These are phyloP conservation scores for Haliclona indistincta DNA, from an alignment of 37 sponge, comb jelly and placozoan genomes.

Conservation along the genomic window DNA sequence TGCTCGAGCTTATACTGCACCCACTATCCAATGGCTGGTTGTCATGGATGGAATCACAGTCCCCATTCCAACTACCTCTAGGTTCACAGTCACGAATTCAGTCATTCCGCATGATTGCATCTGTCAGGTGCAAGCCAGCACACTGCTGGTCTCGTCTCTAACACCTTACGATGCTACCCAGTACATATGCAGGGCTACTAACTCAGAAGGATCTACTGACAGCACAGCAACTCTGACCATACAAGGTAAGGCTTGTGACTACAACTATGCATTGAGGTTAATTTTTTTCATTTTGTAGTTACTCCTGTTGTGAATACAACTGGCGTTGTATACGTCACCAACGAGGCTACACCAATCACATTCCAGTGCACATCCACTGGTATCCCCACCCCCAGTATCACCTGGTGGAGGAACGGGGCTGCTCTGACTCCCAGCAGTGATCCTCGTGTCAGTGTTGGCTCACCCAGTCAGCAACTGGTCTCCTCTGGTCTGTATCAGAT, in stretches of 20 bases:
- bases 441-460: neutral
- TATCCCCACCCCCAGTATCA: constrained; percentile 35
- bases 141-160: constrained; percentile 13
- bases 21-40: constrained; percentile 40
- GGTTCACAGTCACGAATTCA: neutral
- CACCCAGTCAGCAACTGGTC: neutral
- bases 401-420: constrained; percentile 20
- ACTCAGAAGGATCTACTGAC: constrained; percentile 6
- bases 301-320: neutral
- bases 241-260: constrained; percentile 25
- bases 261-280: neutral
- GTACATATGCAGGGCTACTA: constrained; percentile 57
- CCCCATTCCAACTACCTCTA: neutral
- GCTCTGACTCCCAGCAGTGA: neutral
- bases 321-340: neutral
- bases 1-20: constrained; percentile 32
- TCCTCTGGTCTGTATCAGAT: neutral
- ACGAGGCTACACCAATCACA: constrained; percentile 14
- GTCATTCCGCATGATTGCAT: too few species aligned
- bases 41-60: too few species aligned
- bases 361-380: constrained; percentile 48
- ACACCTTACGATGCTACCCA: constrained; percentile 27
- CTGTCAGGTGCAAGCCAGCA: too few species aligned
- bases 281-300: neutral
- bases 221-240: constrained; percentile 29